These are phyloP conservation scores for Drosophila robusta DNA, from an alignment of 2,888 invertebrate species.

Conservation along the genomic window DNA sequence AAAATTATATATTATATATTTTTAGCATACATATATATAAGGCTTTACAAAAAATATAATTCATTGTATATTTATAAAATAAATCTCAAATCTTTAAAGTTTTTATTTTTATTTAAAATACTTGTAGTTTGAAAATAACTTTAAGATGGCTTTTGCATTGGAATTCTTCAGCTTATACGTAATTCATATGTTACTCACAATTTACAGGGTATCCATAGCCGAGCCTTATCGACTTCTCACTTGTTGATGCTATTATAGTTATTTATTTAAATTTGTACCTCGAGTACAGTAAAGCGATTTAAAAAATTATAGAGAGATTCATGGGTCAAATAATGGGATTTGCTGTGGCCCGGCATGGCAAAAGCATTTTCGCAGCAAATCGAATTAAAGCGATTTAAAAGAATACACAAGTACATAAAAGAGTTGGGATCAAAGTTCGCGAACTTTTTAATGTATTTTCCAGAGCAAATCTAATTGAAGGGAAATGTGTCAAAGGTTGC, in stretches of 20 bases:
- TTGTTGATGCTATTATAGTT: slow-evolving; percentile 15
- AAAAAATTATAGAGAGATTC: slow-evolving; percentile 37
- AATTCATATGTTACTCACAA: too few relatives aligned
- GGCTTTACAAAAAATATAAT: too few relatives aligned
- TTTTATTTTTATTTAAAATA: too few relatives aligned
- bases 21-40: too few relatives aligned
- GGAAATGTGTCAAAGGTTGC: too few relatives aligned
- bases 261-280: slow-evolving; percentile 38
- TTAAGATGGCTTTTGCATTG: too few relatives aligned
- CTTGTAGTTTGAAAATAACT: too few relatives aligned
- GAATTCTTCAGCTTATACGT: too few relatives aligned
- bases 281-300: slow-evolving; percentile 42
- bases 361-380: slow-evolving; percentile 15
- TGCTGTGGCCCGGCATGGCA: slow-evolving; percentile 22
- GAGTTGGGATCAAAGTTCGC: background rate
- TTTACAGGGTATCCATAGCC: slow-evolving; percentile 7
- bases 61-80: too few relatives aligned
- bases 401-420: background rate
- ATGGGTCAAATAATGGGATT: slow-evolving; percentile 35
- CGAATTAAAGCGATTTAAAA: slow-evolving; percentile 2
- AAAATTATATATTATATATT: too few relatives aligned
- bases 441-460: background rate
- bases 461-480: background rate
- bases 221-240: background rate
- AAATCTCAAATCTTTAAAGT: too few relatives aligned